phyloP scores from a whole-genome alignment of 2,888 invertebrate genomes.

The Rhogogaster chlorosoma region DNA sequence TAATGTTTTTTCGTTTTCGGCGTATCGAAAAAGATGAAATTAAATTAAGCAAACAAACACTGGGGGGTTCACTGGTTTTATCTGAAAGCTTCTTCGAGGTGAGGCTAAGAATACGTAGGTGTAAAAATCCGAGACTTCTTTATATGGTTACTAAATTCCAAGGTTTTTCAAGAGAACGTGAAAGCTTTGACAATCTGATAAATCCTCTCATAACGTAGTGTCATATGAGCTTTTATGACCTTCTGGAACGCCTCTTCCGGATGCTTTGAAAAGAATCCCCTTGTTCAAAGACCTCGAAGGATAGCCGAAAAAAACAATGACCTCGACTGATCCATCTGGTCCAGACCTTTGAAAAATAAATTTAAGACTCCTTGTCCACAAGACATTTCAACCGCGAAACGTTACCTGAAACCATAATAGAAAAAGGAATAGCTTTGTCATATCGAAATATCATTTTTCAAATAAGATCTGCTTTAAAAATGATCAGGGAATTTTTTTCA shows the following conservation, averaged over 20 bases:
- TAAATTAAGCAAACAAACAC: background rate
- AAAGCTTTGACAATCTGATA: constrained; percentile 21
- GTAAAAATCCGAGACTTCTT: background rate
- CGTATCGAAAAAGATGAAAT: background rate
- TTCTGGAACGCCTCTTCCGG: background rate
- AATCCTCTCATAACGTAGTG: constrained; percentile 27
- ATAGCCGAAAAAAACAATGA: background rate
- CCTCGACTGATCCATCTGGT: background rate
- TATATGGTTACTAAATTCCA: background rate
- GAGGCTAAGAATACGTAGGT: background rate
- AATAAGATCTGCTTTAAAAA: background rate
- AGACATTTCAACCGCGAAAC: background rate
- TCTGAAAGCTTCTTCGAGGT: background rate
- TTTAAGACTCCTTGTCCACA: background rate
- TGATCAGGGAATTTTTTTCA: background rate
- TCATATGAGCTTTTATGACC: constrained; percentile 1
- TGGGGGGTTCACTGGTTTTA: background rate
- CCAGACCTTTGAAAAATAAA: too few relatives aligned
- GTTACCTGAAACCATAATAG: background rate
- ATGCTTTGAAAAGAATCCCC: background rate
- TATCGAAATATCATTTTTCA: background rate
- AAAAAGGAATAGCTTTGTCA: background rate
- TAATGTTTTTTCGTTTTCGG: background rate
- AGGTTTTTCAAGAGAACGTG: constrained; percentile 7
- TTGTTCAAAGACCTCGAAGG: background rate